phyloP scores from a whole-genome alignment of 2,797 vertebrate species.

The Anniella stebbinsi region DNA sequence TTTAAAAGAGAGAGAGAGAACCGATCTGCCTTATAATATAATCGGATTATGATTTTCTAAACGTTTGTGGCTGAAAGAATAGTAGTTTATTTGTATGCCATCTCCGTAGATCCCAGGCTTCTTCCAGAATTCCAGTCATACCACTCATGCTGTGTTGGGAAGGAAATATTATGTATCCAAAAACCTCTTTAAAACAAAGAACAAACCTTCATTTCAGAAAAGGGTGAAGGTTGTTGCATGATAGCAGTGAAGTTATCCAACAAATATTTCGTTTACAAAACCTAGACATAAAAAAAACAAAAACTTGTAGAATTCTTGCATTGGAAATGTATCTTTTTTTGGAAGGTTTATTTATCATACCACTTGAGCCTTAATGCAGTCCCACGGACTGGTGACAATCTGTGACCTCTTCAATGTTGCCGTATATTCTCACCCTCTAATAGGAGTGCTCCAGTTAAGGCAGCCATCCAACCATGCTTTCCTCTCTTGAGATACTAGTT shows the following conservation, averaged over 20 bases:
- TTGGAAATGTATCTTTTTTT: not conserved
- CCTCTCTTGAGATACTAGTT: not conserved
- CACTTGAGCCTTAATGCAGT: not conserved
- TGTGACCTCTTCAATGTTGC: not conserved
- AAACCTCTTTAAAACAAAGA: conserved; percentile 9
- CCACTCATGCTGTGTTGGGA: conserved; percentile 19
- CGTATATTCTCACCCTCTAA: not conserved
- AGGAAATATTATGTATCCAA: not conserved
- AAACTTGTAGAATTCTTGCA: not conserved
- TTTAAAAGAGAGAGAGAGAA: conserved; percentile 43
- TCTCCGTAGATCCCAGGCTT: conserved; percentile 40
- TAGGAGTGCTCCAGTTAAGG: not conserved
- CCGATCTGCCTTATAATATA: conserved; percentile 57
- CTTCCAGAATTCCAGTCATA: conserved; percentile 18
- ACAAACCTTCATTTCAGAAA: conserved; percentile 37
- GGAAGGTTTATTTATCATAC: not conserved
- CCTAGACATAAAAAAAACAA: not conserved
- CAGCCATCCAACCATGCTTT: not conserved
- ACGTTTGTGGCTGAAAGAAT: conserved; percentile 51
- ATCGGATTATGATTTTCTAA: conserved; percentile 66
- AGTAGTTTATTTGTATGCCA: conserved; percentile 55
- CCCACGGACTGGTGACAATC: not conserved
- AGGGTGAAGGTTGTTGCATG: not conserved
- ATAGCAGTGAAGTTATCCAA: not conserved
- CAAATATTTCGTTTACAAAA: conserved; percentile 49